Evolutionary conservation across 2,797 vertebrate species (phyloP), one percentile per base, ranked within the genome.

Genomic region (Micropoecilia bifurca): DNA sequence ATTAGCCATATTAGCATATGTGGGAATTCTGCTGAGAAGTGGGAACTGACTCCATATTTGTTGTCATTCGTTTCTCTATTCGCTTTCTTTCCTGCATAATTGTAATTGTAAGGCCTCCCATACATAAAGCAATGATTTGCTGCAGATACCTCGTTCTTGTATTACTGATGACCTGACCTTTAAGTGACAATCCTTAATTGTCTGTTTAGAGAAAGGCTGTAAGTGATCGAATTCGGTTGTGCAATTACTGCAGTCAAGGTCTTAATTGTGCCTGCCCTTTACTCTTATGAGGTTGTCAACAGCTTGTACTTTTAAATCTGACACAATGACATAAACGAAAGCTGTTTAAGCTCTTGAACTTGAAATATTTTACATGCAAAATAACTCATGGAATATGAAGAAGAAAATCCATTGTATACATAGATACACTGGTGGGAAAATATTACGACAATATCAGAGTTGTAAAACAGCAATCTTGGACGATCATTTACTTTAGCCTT

Each of bases 1-100:
- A 91, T 93, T 91, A 93, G 83, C 76, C 72, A 79, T 80, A 89
- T 91, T 88, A 91, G 80, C 28, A 4, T 50, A 75, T 79, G 36
- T 73, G 74, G 73, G 66, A 73, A 48, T 47, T 85, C 82, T 71
- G 10, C 59, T 76, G 73, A 82, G 73, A 80, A 68, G 20, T 46
- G 13, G 48, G 20, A 39, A 46, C 68, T 73, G 57, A 71, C 14
- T 36, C 10, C 33, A 6, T 33, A 61, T 80, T 82, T 71, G 43
- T 61, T 53, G 8, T 46, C 75, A 43, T 1, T 61, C 16, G 12
- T 14, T 79, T 48, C 18, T 39, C 61, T 0, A 20, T 71, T 43
- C 41, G 7, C 61, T 61, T 22, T 3, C n/a, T 77, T 69, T 45
- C 20, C 8, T 45, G 36, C 43, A 22, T 22, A 50, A 50, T 22